Evolutionary conservation across 2,113 vertebrate species (phyloP).

Genomic region (Upupa epops): DNA sequence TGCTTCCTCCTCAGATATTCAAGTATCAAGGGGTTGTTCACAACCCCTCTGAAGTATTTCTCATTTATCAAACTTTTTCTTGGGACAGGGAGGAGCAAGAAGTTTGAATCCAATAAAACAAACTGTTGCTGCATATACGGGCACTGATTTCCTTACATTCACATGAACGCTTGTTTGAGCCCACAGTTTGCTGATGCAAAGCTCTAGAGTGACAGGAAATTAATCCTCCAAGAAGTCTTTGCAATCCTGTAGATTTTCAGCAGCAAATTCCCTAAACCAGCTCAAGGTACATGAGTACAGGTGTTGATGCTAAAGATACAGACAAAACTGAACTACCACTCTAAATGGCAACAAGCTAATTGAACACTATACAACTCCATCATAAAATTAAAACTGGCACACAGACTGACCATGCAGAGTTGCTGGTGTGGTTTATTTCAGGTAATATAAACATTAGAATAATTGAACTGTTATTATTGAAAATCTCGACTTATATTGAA

Average conservation of each 20-base stretch:
- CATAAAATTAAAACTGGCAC: not conserved
- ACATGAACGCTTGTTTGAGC: not conserved
- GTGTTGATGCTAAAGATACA: not conserved
- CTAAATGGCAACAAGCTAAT: not conserved
- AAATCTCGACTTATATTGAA: not conserved
- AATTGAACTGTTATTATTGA: not conserved
- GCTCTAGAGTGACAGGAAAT: not conserved
- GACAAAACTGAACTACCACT: not conserved
- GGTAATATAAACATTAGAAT: not conserved
- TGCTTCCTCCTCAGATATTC: not conserved
- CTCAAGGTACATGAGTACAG: not conserved
- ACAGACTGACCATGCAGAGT: not conserved
- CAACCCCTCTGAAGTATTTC: not conserved
- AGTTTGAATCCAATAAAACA: not conserved
- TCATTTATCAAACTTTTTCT: not conserved
- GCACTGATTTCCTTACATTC: not conserved
- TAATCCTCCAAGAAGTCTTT: not conserved
- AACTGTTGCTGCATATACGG: not conserved
- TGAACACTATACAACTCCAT: not conserved
- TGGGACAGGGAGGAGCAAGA: not conserved
- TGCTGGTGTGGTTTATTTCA: not conserved
- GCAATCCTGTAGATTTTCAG: not conserved
- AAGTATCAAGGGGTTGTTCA: not conserved
- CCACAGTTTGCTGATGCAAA: not conserved
- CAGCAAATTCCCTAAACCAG: not conserved